Conservation (phyloP, 2,113 vertebrate genomes). For the Prionailurus viverrinus region DNA sequence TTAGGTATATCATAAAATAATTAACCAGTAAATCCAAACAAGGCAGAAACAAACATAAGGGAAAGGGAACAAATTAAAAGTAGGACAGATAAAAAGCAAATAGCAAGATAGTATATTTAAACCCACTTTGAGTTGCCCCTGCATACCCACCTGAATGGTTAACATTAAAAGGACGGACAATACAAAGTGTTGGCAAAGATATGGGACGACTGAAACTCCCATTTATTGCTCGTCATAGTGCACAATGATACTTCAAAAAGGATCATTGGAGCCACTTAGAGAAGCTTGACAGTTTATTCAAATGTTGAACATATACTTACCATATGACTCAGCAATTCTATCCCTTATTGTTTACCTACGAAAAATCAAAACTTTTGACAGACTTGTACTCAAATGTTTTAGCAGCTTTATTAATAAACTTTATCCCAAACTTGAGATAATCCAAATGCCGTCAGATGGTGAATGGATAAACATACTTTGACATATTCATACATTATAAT, state of each 20-base stretch:
- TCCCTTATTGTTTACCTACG: background rate
- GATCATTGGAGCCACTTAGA: background rate
- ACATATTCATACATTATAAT: background rate
- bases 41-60: background rate
- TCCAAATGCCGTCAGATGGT: background rate
- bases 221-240: background rate
- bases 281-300: background rate
- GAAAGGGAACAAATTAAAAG: background rate
- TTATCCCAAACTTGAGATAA: background rate
- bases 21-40: background rate
- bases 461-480: background rate
- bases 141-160: background rate
- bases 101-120: background rate
- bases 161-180: background rate
- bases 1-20: background rate
- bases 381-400: background rate
- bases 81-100: background rate
- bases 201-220: background rate
- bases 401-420: background rate
- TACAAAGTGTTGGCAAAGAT: background rate
- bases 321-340: background rate
- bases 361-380: background rate
- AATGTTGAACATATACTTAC: background rate
- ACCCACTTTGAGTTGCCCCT: background rate
- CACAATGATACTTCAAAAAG: background rate